Base-by-base conservation (phyloP, 2,797 vertebrate species). In the Neosilurus mollespiculum region DNA sequence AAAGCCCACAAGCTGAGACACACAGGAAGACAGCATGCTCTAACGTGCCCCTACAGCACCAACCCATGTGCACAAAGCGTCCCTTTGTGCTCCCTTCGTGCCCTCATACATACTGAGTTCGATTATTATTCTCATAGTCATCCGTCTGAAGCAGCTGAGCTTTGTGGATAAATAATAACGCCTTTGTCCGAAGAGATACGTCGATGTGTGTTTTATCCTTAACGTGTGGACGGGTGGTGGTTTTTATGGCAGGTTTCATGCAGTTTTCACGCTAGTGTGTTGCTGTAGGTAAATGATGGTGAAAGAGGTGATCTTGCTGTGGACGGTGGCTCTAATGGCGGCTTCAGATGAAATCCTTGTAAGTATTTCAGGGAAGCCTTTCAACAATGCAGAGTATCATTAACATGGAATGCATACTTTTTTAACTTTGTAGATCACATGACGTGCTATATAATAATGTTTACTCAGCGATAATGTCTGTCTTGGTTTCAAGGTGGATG, bases 401-500 rank as follows among this genome's bases (percentile, higher is more conserved):
- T 15, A 77, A n/a, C 71, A 20, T 14, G 16, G 51, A 24, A 54
- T 2, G 15, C 24, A 54, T 34, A 58, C 26, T 10, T 34, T 20
- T 53, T 54, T 4, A 10, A 37, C 30, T 69, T 43, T 0, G 26
- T 9, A 69, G 18, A 69, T 69, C 37, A n/a, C 49, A 69, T 10
- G 24, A 10, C 26, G 15, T 73, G 53, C 12, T 73, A 16, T 30
- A 75, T 58, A 22, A 59, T 8, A 18, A n/a, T 5, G 24, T 73
- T 49, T 0, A 9, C 22, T 73, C 51, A 54, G 51, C 6, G n/a
- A 1, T 54, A 18, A 9, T 78, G 30, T 82, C 89, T 87, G 73
- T 20, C 26, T 69, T 62, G 80, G 84, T 81, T 81, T 89, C 87
- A 59, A 90, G 12, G 86, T 66, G 67, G 85, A 90, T 75, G 71